Evolutionary conservation across 2,888 invertebrate genomes (phyloP).

Genomic region (Smittia aterrima): DNA sequence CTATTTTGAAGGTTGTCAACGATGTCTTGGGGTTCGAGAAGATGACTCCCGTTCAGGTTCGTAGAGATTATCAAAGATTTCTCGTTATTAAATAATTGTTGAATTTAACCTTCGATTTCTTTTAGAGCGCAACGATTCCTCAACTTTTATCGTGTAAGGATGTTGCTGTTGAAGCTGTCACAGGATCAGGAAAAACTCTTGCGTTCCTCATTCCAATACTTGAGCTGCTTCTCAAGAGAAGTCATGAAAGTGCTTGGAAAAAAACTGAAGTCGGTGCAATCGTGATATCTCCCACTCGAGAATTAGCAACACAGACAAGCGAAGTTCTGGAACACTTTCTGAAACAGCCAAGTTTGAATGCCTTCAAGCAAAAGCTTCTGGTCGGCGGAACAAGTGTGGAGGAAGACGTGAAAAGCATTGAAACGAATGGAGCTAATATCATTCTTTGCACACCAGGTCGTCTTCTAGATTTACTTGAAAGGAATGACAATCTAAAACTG

Average conservation of each 20-base stretch:
- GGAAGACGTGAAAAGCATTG: conserved; percentile 69
- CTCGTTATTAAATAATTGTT: not conserved
- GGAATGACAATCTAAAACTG: conserved; percentile 68
- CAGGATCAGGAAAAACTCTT: conserved; percentile 97
- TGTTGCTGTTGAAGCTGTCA: conserved; percentile 97
- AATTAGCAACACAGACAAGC: conserved; percentile 87
- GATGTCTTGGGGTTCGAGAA: conserved; percentile 55
- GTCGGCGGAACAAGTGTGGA: conserved; percentile 82
- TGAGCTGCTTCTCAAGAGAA: conserved; percentile 71
- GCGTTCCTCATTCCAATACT: conserved; percentile 92
- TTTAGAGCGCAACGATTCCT: conserved; percentile 84
- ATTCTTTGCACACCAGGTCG: conserved; percentile 94
- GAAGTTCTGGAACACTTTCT: conserved; percentile 61
- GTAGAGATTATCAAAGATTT: not conserved
- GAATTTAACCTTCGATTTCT: conserved; percentile 16
- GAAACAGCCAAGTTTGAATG: conserved; percentile 55
- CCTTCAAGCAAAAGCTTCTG: conserved; percentile 61
- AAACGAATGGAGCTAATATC: conserved; percentile 73
- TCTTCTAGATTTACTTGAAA: conserved; percentile 78
- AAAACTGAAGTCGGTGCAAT: conserved; percentile 80
- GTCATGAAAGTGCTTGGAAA: conserved; percentile 63
- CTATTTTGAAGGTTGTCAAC: conserved; percentile 57
- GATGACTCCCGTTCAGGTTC: conserved; percentile 62
- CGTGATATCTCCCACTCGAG: conserved; percentile 93
- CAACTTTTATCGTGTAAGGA: conserved; percentile 86